These are phyloP conservation scores for Sceloporus tristichus DNA, from an alignment of 2,113 vertebrate species.

Conservation along the genomic window DNA sequence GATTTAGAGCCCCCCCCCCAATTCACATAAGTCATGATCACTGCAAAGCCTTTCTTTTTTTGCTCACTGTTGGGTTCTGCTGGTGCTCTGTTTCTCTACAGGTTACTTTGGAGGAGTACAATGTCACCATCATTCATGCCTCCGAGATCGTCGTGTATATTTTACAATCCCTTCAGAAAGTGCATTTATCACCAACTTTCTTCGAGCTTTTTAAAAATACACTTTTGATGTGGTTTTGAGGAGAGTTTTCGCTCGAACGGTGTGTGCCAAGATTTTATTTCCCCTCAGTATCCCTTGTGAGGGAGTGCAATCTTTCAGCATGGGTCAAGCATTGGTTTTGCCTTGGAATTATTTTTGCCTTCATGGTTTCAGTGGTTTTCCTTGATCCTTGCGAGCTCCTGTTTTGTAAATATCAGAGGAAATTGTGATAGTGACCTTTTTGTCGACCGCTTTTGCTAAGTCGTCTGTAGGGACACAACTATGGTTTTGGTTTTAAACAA, in stretches of 20 bases:
- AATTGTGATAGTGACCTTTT: constrained; percentile 49
- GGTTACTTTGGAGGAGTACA: constrained; percentile 54
- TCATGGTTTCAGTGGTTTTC: background rate
- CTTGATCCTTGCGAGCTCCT: constrained; percentile 7
- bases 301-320: background rate
- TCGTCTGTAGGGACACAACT: constrained; percentile 9
- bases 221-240: fast-evolving
- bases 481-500: background rate
- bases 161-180: constrained; percentile 31
- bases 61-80: constrained; percentile 45
- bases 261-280: background rate
- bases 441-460: constrained; percentile 5
- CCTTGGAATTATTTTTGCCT: constrained; percentile 27
- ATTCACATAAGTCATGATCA: constrained; percentile 11
- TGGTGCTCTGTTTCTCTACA: constrained; percentile 21
- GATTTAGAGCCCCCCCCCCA: background rate
- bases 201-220: background rate
- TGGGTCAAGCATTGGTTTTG: constrained; percentile 43
- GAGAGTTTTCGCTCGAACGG: background rate
- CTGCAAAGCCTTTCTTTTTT: background rate
- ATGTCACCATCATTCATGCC: constrained; percentile 30
- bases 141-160: constrained; percentile 51
- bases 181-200: constrained; percentile 17
- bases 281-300: constrained; percentile 29
- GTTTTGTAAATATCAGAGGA: constrained; percentile 18